These are phyloP conservation scores for Scortum barcoo DNA, from an alignment of 2,113 vertebrate genomes.

Conservation along the genomic window DNA sequence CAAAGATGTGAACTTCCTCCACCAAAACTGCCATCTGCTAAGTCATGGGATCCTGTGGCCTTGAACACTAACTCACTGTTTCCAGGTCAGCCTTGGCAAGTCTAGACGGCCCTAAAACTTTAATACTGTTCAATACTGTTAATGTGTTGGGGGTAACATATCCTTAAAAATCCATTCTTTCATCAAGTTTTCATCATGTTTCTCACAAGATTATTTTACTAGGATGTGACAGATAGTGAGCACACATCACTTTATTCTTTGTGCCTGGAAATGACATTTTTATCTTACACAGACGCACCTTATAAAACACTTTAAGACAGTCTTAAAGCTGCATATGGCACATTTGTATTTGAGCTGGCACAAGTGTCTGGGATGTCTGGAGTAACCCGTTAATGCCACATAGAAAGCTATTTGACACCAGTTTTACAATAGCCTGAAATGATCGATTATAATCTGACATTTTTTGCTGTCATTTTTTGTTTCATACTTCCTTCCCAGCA, in stretches of 20 bases:
- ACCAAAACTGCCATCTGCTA: slow-evolving; percentile 18
- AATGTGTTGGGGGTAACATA: not conserved
- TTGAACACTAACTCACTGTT: slow-evolving; percentile 37
- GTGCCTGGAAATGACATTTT: not conserved
- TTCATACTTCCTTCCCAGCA: not conserved
- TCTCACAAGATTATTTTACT: not conserved
- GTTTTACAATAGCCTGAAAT: not conserved
- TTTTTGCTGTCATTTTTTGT: too few species aligned
- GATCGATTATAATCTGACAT: not conserved
- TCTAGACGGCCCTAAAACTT: not conserved
- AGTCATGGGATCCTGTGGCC: slow-evolving; percentile 59
- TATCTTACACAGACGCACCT: not conserved
- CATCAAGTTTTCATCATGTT: not conserved
- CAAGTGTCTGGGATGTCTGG: too few species aligned
- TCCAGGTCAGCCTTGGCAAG: slow-evolving; percentile 34
- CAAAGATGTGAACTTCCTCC: slow-evolving; percentile 79
- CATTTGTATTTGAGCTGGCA: too few species aligned
- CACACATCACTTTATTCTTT: not conserved
- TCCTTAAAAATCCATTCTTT: not conserved
- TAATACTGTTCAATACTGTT: slow-evolving; percentile 1
- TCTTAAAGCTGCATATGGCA: too few species aligned
- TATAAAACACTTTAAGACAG: not conserved
- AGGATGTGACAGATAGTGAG: not conserved
- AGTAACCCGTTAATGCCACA: too few species aligned
- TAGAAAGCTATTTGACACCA: not conserved